phyloP scores from a whole-genome alignment of 2,113 vertebrate species.

The Protobothrops mucrosquamatus region DNA sequence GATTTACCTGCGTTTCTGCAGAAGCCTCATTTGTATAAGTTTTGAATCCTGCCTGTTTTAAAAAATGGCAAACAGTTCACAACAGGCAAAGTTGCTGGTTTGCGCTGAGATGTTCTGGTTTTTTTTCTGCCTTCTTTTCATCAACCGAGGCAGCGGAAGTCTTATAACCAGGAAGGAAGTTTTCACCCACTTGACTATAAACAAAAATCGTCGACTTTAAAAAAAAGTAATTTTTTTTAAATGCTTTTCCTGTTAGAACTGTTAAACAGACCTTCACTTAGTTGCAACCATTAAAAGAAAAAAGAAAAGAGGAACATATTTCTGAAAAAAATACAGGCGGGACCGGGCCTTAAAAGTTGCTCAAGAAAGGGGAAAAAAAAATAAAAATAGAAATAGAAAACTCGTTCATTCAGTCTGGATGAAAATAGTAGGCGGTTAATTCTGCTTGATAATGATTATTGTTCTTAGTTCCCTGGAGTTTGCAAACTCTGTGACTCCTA shows the following conservation, averaged over 20 bases:
- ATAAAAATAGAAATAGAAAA: not conserved
- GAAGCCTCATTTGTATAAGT: slow-evolving; percentile 73
- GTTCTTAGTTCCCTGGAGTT: too few species aligned
- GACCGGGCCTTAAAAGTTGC: not conserved
- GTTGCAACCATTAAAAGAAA: not conserved
- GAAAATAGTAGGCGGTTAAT: not conserved
- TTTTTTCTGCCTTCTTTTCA: slow-evolving; percentile 68
- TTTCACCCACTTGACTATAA: slow-evolving; percentile 77
- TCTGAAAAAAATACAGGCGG: not conserved
- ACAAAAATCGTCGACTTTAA: slow-evolving; percentile 66
- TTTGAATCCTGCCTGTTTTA: slow-evolving; percentile 45
- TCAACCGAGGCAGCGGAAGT: slow-evolving; percentile 80
- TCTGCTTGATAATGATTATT: not conserved
- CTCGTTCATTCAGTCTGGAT: not conserved
- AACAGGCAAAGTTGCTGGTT: slow-evolving; percentile 47
- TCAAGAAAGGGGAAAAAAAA: slow-evolving; percentile 12
- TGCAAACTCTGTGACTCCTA: too few species aligned
- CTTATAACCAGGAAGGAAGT: slow-evolving; percentile 82
- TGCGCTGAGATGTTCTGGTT: slow-evolving; percentile 62
- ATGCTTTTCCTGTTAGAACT: slow-evolving; percentile 71
- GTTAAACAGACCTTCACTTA: slow-evolving; percentile 38
- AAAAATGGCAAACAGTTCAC: slow-evolving; percentile 48
- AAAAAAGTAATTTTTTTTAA: slow-evolving; percentile 20
- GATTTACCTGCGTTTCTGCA: slow-evolving; percentile 67
- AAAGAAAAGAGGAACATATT: slow-evolving; percentile 19